Evolutionary conservation across 53 echinoderm and acorn worm genomes (phyloP), one percentile per base, ranked within the genome.

Genomic region (Luidia sarsii): DNA sequence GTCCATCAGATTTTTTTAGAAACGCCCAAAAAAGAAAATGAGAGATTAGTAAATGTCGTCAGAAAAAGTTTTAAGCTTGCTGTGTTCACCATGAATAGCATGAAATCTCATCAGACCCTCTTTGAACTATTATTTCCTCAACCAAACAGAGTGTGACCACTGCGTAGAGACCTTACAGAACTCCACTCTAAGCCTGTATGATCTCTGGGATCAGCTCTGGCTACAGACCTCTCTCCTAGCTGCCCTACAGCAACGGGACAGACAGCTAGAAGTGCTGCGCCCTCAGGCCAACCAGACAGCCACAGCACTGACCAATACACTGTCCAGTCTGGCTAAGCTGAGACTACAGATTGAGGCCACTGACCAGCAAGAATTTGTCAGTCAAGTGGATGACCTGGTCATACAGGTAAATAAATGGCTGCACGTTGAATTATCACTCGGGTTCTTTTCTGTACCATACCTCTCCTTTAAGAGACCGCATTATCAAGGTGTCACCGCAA

Each of bases 131-230:
- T 16, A 22, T 21, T 10, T 60, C 13, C 19, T 80, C 20, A 29
- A 32, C 16, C 38, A 2, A 7, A n/a, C 82, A 93, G 97, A 88
- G 64, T 96, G 97, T 70, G 92, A 96, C 36, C 90, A 90, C 49
- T 96, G 97, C 59, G 92, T 92, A n/a, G 90, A 96, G 11, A 96
- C 90, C 16, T 86, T 96, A 9, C 82, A 88, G 43, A 83, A 88
- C 57, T 90, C 97, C 30, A 88, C 90, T 27, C 41, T 64, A 13
- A 54, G 51, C 64, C 83, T 96, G 55, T 65, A 85, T 34, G 49
- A 19, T 14, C 66, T 87, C 29, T 85, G 90, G 75, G 43, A 63
- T 49, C 65, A 57, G 21, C 86, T 85, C 27, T 79, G 67, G 80
- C 67, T 50, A 0, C 64, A 83, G 14, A 88, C 88, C 3, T 41